Evolutionary conservation across 2,888 invertebrate species (phyloP), one percentile per base, ranked within the genome.

Genomic region (Sesamia inferens): DNA sequence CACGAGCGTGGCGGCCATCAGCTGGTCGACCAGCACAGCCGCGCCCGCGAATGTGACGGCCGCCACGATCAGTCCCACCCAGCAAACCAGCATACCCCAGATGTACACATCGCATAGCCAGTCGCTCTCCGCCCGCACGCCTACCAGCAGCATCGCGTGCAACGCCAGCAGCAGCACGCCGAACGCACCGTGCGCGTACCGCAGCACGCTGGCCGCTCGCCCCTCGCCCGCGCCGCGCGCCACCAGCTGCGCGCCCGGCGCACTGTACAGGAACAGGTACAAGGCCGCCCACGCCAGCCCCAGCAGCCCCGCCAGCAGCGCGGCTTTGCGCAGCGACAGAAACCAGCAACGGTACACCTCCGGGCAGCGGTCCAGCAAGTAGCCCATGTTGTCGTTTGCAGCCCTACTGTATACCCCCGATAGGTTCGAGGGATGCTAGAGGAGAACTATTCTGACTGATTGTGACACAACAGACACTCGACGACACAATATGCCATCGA

Each of bases 31-130:
- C 42, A 74, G 19, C n/a, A 61, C 68, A 31, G 68, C 61, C 10
- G 71, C 62, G 42, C 48, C 74, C 24, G 76, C 79, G 14, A 81
- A 62, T 63, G 67, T 62, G 11, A 59, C 54, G n/a, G 73, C 65
- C 24, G 79, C 61, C 22, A 73, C 31, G 8, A 79, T 48, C 42
- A 66, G 70, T 22, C 76, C 77, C 65, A 67, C 22, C 79, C 85
- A 82, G 74, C 84, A 82, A 61, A 71, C 61, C 55, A 84, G 67
- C 87, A 86, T 80, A 59, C 84, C 82, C 91, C 92, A 92, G 68
- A 90, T 85, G 85, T 90, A 91, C 70, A 91, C 78, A 81, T 90
- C 92, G 84, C 89, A 89, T 65, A 91, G 86, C 24, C 86, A 76
- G 74, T 87, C 88, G 79, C 87, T 90, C 67, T 72, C 64, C 48